Evolutionary conservation across 1,140 invertebrate genomes (phyloP), one percentile per base, ranked within the genome.

Genomic region (Eumeta japonica): DNA sequence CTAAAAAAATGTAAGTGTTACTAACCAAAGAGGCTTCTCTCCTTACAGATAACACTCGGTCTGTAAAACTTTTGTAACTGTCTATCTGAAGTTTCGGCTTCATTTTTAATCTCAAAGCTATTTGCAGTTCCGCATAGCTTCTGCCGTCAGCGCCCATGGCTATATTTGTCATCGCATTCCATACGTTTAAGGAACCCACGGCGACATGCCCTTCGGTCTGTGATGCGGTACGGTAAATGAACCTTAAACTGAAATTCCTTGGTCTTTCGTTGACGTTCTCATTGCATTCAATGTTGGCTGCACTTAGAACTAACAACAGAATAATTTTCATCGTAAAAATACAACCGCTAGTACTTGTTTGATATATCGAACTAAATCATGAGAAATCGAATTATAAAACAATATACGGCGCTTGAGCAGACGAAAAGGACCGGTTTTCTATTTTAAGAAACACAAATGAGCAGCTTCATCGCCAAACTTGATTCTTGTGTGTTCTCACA

Each of bases 141-240:
- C 52, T 42, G 5, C 51, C 66, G 0, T 47, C 55, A 3, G 68
- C 58, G 10, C 70, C 66, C n/a, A 65, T 18, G 0, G 70, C 48
- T 1, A 71, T 46, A 4, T 55, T 62, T 1, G 62, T 64, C 53
- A 74, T 51, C 10, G 71, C 41, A 17, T 52, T 64, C 70, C 70
- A 74, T 43, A 74, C 59, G 29, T 66, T 66, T 20, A 71, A 67
- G 0, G 68, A 66, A 12, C 66, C 68, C 30, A 74, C 66, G 10
- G 70, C 68, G 3, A 67, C 56, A 44, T 74, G 64, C 3, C 64
- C 58, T 3, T 51, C 50, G n/a, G 52, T 58, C 30, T 63, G 51
- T 17, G 43, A 29, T 27, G 60, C 59, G 13, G 68, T 67, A 14
- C 51, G 46, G 36, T 71, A 50, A 11, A 74, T 32, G 1, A 74